Evolutionary conservation across 1,140 invertebrate genomes (phyloP).

Genomic region (Spodoptera litura): DNA sequence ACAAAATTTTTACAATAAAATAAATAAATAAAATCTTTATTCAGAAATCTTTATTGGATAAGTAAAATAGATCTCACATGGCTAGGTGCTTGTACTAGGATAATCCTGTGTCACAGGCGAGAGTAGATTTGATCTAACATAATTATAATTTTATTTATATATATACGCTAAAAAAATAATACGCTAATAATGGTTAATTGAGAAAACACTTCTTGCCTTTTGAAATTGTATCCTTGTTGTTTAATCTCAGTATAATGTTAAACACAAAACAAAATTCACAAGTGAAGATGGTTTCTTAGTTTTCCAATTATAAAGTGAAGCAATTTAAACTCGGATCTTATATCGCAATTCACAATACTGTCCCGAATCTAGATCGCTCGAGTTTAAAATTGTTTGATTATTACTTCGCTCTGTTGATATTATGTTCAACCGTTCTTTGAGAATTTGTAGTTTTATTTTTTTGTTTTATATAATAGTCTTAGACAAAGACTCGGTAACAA

Average conservation of each 20-base stretch:
- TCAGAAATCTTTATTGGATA: no score
- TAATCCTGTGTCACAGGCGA: no score
- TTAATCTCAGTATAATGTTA: not conserved
- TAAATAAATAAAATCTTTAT: no score
- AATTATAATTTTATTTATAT: no score
- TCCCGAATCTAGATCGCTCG: slow-evolving; percentile 29
- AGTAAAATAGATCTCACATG: no score
- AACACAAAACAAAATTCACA: slow-evolving; percentile 14
- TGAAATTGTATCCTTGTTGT: not conserved
- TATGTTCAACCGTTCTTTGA: not conserved
- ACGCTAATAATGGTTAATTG: not conserved
- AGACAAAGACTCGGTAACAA: no score
- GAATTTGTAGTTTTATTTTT: no score
- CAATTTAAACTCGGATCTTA: slow-evolving; percentile 37
- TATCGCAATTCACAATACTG: slow-evolving; percentile 29
- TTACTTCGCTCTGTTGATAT: slow-evolving; percentile 3
- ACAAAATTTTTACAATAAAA: no score
- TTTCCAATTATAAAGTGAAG: slow-evolving; percentile 38
- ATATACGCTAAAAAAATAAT: not conserved
- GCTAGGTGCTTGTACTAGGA: no score
- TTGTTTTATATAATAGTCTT: no score
- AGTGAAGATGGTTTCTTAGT: slow-evolving; percentile 16
- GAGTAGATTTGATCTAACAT: no score
- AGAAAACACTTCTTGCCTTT: not conserved
- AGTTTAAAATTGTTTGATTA: slow-evolving; percentile 33